Evolutionary conservation across 2,797 vertebrate genomes (phyloP).

Genomic region (Lophotriccus pileatus): DNA sequence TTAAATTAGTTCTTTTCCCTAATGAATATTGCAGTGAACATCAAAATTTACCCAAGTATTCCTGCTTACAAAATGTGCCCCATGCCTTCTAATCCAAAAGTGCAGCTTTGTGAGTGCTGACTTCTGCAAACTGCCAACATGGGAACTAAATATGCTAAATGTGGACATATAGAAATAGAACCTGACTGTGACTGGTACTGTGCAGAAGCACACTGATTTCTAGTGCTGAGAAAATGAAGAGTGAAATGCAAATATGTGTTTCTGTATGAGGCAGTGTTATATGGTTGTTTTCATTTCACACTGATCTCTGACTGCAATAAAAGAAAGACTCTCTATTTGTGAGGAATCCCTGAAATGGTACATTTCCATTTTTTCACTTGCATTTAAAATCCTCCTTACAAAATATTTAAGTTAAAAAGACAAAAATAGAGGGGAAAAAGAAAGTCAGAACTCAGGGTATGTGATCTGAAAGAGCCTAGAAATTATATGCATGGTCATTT

Average conservation of each 20-base stretch:
- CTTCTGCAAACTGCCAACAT: neutral
- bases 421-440: neutral
- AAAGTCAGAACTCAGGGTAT: neutral
- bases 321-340: neutral
- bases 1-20: neutral
- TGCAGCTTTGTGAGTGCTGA: neutral
- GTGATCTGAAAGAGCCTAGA: neutral
- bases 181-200: neutral
- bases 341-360: neutral
- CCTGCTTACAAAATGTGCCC: neutral
- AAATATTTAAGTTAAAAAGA: neutral
- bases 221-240: neutral
- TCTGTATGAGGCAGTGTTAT: neutral
- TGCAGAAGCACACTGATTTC: neutral
- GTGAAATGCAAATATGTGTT: neutral
- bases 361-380: neutral
- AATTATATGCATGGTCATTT: neutral
- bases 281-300: neutral
- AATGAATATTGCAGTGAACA: neutral
- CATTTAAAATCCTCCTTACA: neutral
- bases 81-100: neutral
- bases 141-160: neutral
- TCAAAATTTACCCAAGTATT: neutral
- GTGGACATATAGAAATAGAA: neutral
- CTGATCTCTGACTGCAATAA: neutral